phyloP scores from a whole-genome alignment of 2,888 invertebrate genomes.

The Lathronympha strigana region DNA sequence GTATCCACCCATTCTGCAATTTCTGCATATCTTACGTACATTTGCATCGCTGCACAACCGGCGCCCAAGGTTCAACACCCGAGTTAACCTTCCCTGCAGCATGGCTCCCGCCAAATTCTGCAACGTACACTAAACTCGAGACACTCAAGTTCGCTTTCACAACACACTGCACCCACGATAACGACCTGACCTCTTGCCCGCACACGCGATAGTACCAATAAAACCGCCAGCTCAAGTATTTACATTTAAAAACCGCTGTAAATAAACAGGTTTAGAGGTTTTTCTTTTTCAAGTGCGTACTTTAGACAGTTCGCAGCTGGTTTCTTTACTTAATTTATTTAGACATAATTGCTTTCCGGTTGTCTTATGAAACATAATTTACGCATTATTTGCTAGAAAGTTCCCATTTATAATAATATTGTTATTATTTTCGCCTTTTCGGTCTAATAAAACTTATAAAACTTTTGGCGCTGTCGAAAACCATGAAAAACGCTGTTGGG shows the following conservation, averaged over 20 bases:
- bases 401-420: not conserved
- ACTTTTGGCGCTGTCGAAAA: not conserved
- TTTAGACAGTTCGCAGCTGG: constrained; percentile 27
- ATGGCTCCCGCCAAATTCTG: constrained; percentile 21
- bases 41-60: constrained; percentile 45
- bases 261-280: constrained; percentile 37
- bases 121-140: constrained; percentile 11
- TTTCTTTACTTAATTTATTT: not conserved
- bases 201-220: constrained; percentile 19
- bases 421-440: not conserved
- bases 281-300: constrained; percentile 42
- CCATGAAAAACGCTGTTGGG: not conserved
- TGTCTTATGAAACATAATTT: not conserved
- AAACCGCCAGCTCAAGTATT: constrained; percentile 14
- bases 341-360: not conserved
- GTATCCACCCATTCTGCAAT: too few species aligned
- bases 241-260: constrained; percentile 17
- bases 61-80: constrained; percentile 22
- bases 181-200: constrained; percentile 22
- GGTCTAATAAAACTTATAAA: not conserved
- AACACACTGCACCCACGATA: not conserved
- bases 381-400: not conserved
- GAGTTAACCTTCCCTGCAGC: constrained; percentile 34
- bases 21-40: constrained; percentile 7
- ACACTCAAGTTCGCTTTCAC: not conserved